Evolutionary conservation across 1,140 invertebrate genomes (phyloP).

Genomic region (Acromyrmex heyeri): DNA sequence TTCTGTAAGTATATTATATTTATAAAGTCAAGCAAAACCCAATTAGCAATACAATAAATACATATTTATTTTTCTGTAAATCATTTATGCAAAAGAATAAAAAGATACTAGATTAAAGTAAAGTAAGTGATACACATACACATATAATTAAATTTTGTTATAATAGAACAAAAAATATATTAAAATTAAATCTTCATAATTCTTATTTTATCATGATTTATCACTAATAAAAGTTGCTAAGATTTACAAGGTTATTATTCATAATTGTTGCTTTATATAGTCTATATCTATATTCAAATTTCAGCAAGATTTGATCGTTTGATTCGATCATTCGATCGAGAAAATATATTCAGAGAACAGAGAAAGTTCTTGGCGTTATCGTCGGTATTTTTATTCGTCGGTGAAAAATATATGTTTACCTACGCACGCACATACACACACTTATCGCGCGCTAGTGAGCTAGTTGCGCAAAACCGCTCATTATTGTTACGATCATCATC

Average conservation of each 20-base stretch:
- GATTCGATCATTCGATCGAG: background rate
- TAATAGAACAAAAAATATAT: background rate
- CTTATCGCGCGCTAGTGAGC: conserved; percentile 41
- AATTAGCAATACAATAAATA: conserved; percentile 46
- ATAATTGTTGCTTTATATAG: background rate
- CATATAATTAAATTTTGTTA: background rate
- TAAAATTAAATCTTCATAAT: conserved; percentile 10
- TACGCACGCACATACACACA: conserved; percentile 19
- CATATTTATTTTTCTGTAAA: conserved; percentile 53
- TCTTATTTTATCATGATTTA: background rate
- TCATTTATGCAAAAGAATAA: conserved; percentile 30
- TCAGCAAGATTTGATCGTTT: background rate
- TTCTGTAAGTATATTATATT: conserved; percentile 15
- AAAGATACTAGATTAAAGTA: background rate
- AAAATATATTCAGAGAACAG: conserved; percentile 3
- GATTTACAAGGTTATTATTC: background rate
- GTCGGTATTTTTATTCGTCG: background rate
- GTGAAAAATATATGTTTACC: conserved; percentile 47
- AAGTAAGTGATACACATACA: background rate
- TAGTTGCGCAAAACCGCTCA: conserved; percentile 78
- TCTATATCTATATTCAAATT: background rate
- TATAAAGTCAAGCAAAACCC: conserved; percentile 55
- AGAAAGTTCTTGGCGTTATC: background rate
- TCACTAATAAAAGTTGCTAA: background rate
- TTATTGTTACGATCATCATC: conserved; percentile 78